Conservation (phyloP, 2,113 vertebrate genomes). For the Hylia prasina region DNA sequence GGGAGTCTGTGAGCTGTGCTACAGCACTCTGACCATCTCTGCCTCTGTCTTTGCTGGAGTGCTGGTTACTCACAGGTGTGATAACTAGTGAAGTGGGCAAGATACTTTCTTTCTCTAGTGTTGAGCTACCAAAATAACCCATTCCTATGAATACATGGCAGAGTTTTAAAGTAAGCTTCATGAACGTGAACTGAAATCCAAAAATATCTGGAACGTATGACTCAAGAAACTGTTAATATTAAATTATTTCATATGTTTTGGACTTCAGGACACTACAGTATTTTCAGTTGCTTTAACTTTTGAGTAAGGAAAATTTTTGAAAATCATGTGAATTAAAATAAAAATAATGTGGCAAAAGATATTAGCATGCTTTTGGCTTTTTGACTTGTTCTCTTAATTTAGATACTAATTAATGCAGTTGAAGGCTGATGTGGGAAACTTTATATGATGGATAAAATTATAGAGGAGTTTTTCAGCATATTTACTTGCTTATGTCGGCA, state of each 20-base stretch:
- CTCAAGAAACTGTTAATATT: background rate
- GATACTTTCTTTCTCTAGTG: background rate
- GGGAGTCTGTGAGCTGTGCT: background rate
- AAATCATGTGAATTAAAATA: background rate
- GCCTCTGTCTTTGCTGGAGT: background rate
- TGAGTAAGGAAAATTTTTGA: background rate
- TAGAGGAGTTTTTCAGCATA: background rate
- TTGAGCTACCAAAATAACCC: background rate
- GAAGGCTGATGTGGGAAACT: background rate
- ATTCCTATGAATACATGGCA: background rate
- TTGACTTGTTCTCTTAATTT: background rate
- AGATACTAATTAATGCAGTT: background rate
- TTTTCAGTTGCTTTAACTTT: background rate
- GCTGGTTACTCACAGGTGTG: background rate
- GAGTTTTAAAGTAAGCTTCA: background rate
- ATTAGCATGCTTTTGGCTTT: background rate
- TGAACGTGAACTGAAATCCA: background rate
- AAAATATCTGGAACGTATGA: background rate
- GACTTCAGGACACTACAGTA: background rate
- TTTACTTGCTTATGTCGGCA: background rate
- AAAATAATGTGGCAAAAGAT: background rate
- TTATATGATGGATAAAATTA: background rate
- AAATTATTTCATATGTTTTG: background rate
- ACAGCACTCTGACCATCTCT: background rate
- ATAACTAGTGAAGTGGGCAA: background rate